Conservation (phyloP, 2,113 vertebrate genomes). For the Phalacrocorax aristotelis region DNA sequence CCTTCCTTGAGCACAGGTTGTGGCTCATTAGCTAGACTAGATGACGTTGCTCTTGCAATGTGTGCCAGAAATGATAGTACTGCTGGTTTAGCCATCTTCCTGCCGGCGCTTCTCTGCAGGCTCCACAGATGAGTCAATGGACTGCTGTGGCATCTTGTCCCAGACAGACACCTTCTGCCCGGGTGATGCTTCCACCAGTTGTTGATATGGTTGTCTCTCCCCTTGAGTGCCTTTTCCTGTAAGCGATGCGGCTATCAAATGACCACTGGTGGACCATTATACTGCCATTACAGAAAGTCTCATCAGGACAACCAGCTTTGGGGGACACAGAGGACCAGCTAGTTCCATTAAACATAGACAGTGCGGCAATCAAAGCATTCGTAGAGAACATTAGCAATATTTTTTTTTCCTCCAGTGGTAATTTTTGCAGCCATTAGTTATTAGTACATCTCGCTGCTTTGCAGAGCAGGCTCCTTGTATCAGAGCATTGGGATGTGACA, state of each 20-base stretch:
- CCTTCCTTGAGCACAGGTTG: background rate
- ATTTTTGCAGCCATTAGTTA: background rate
- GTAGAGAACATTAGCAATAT: background rate
- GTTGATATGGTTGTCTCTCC: background rate
- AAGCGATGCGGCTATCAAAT: background rate
- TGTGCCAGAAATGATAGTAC: background rate
- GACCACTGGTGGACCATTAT: background rate
- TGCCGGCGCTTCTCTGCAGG: background rate
- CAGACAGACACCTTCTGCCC: background rate
- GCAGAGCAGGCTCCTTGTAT: background rate
- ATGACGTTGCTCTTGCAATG: background rate
- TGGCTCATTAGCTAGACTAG: background rate
- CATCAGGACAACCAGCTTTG: background rate
- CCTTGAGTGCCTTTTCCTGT: background rate
- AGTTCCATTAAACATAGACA: slow-evolving; percentile 5
- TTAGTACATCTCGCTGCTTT: background rate
- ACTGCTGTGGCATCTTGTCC: background rate
- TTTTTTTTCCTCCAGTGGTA: background rate
- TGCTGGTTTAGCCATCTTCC: background rate
- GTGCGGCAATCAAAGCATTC: background rate
- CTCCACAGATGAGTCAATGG: background rate
- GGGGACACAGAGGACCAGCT: background rate
- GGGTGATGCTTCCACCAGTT: background rate
- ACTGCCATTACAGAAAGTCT: background rate
- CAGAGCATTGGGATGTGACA: background rate